Conservation (phyloP, 2,888 invertebrate species). For the Cataglyphis albicans region DNA sequence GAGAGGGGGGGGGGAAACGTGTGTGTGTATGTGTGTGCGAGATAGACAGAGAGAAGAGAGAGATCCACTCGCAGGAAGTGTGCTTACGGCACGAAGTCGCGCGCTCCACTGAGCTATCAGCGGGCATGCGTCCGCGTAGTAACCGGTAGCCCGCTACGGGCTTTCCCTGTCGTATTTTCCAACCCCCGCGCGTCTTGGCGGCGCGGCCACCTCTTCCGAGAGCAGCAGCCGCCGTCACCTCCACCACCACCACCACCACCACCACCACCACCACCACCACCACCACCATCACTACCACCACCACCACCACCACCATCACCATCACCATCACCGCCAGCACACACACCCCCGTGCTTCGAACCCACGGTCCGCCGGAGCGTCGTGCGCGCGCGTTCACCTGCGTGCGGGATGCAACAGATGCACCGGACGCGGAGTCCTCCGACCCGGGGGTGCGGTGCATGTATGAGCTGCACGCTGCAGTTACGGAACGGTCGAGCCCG, state of each 20-base stretch:
- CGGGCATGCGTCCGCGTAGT: conserved; percentile 57
- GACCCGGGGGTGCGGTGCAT: conserved; percentile 37
- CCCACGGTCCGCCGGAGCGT: conserved; percentile 16
- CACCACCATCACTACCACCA: background rate
- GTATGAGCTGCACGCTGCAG: conserved; percentile 30
- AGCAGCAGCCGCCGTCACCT: conserved; percentile 7
- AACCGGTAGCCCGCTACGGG: conserved; percentile 55
- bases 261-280: background rate
- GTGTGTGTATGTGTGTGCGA: background rate
- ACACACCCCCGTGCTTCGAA: conserved; percentile 22
- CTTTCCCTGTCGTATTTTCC: conserved; percentile 54
- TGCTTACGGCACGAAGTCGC: conserved; percentile 63
- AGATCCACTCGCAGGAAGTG: conserved; percentile 46
- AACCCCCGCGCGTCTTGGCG: conserved; percentile 46
- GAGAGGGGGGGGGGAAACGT: background rate
- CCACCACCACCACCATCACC: too few relatives aligned
- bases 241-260: background rate
- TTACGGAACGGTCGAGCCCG: conserved; percentile 39
- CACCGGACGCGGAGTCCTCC: conserved; percentile 40
- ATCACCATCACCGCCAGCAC: background rate
- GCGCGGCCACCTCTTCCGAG: conserved; percentile 36
- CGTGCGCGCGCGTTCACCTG: conserved; percentile 44
- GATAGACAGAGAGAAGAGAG: conserved; percentile 22
- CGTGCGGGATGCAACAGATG: conserved; percentile 57
- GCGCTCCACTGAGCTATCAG: conserved; percentile 59